These are phyloP conservation scores for Sylvia borin DNA, from an alignment of 2,797 vertebrate genomes.

Conservation along the genomic window DNA sequence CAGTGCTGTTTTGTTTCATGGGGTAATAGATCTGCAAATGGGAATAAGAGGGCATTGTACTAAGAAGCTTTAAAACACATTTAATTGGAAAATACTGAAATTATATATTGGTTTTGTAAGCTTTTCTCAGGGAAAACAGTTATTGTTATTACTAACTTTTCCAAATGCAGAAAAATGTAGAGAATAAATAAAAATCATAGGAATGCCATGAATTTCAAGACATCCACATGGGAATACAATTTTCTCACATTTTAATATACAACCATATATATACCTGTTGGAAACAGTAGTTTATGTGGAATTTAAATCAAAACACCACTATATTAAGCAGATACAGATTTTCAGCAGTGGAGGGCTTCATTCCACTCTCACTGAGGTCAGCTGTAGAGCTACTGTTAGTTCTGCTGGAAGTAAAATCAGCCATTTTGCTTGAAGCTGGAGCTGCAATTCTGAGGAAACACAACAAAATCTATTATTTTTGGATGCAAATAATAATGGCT, in stretches of 20 bases:
- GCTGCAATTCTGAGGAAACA: background rate
- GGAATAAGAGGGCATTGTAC: background rate
- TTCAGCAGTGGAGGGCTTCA: background rate
- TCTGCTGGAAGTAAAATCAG: background rate
- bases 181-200: background rate
- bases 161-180: background rate
- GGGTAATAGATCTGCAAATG: constrained; percentile 9
- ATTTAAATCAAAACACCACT: background rate
- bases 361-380: background rate
- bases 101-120: background rate
- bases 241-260: background rate
- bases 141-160: background rate
- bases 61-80: constrained; percentile 32
- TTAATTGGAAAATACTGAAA: constrained; percentile 4
- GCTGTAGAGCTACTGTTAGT: background rate
- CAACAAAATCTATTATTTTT: background rate
- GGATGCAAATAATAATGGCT: background rate
- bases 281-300: background rate
- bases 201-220: background rate
- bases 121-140: background rate
- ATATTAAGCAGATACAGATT: background rate
- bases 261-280: background rate
- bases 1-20: background rate
- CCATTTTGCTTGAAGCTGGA: background rate
- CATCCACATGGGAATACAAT: background rate